Evolutionary conservation across 2,888 invertebrate genomes (phyloP).

Genomic region (Chrysolina haemoptera): DNA sequence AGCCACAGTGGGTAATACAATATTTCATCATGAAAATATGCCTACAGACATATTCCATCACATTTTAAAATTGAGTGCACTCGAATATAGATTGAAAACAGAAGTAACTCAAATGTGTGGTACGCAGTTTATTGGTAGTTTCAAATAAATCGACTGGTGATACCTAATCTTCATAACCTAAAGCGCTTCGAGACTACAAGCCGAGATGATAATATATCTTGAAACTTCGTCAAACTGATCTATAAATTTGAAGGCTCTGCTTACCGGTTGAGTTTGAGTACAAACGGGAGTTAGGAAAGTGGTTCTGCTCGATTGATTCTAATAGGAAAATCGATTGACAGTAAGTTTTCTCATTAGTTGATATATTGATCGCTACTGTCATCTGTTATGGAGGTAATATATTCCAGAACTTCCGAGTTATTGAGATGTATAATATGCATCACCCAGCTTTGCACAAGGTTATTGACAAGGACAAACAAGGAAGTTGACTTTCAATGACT

Average conservation of each 20-base stretch:
- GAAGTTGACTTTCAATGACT: no score
- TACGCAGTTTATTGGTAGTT: slow-evolving; percentile 6
- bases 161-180: slow-evolving; percentile 17
- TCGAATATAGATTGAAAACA: slow-evolving; percentile 3
- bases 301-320: slow-evolving; percentile 28
- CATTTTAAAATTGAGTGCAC: slow-evolving; percentile 12
- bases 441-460: neutral
- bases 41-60: slow-evolving; percentile 16
- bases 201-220: slow-evolving; percentile 25
- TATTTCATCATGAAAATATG: slow-evolving; percentile 6
- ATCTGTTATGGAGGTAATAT: neutral
- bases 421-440: neutral
- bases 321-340: slow-evolving; percentile 13
- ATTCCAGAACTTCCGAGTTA: neutral
- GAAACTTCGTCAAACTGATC: slow-evolving; percentile 27
- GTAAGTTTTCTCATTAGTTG: slow-evolving; percentile 17
- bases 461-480: neutral
- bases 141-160: slow-evolving; percentile 16
- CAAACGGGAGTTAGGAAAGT: slow-evolving; percentile 18
- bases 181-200: neutral
- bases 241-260: slow-evolving; percentile 16
- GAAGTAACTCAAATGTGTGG: slow-evolving; percentile 3
- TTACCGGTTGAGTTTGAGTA: neutral
- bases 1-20: neutral
- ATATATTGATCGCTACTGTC: slow-evolving; percentile 1